Evolutionary conservation across 2,113 vertebrate species (phyloP), one percentile per base, ranked within the genome.

Genomic region (Leptobrachium ailaonicum): DNA sequence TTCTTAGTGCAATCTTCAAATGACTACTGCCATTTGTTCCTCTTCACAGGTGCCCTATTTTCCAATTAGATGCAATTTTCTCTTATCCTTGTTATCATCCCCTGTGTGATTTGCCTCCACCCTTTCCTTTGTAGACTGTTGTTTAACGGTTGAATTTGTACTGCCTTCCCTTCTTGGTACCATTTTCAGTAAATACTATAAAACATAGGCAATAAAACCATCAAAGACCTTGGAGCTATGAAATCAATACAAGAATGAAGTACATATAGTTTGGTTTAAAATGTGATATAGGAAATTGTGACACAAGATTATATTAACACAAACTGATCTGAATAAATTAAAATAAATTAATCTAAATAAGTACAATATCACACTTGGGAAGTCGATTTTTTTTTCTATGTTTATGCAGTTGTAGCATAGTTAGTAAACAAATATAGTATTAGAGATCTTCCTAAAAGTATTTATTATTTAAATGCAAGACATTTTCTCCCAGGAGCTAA

Each of bases 21-120:
- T 78, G 43, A 78, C 69, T 78, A 62, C 67, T 63, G 56, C 67
- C 62, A 78, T 78, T 71, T 70, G 53, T 63, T 78, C 43, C 42
- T 41, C 67, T 71, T 71, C 70, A 68, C 54, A 78, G 76, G 76
- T 78, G 76, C 56, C 32, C 76, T 63, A 71, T 78, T 78, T 78
- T 78, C 67, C 68, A 78, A 78, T 78, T 78, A 78, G 76, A 78
- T 54, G 56, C 32, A 62, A 78, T 78, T 78, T 78, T 71, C 76
- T 70, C 41, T 70, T 77, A 77, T 70, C 42, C 75, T 70, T 77
- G 75, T 69, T 69, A 77, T 77, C 66, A 70, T 70, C 75, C 44
- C 75, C 66, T 77, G 66, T 78, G 67, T 78, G 20, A 78, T 71
- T 78, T 71, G 67, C 68, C 58, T 20, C 67, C 44, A 47, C 76